These are phyloP conservation scores for Dasysyrphus tricinctus DNA, from an alignment of 2,888 invertebrate genomes.

Conservation along the genomic window DNA sequence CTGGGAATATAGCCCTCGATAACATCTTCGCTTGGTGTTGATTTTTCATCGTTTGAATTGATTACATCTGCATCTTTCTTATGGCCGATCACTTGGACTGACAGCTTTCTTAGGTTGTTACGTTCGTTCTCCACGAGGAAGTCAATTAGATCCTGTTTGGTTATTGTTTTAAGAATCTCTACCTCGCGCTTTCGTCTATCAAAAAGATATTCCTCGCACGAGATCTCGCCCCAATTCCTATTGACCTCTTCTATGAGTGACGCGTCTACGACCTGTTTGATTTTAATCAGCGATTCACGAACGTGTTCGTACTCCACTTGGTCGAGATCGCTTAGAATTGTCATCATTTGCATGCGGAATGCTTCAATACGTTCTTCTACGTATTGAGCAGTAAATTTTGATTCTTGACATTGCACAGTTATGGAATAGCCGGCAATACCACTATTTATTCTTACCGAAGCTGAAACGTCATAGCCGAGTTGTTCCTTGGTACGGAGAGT, in stretches of 20 bases:
- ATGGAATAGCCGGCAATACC: slow-evolving; percentile 92
- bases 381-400: slow-evolving; percentile 87
- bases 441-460: slow-evolving; percentile 88
- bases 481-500: slow-evolving; percentile 94
- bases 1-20: slow-evolving; percentile 50
- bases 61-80: slow-evolving; percentile 38
- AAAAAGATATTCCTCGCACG: slow-evolving; percentile 89
- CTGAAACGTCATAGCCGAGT: slow-evolving; percentile 93
- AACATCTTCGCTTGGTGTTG: slow-evolving; percentile 15
- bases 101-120: slow-evolving; percentile 81
- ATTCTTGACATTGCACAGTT: slow-evolving; percentile 91
- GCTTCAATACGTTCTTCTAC: slow-evolving; percentile 89
- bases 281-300: slow-evolving; percentile 88
- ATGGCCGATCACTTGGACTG: slow-evolving; percentile 81
- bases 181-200: slow-evolving; percentile 89
- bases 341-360: slow-evolving; percentile 87
- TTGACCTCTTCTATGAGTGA: slow-evolving; percentile 90
- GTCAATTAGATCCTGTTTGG: slow-evolving; percentile 80
- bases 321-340: slow-evolving; percentile 85
- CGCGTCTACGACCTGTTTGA: slow-evolving; percentile 90
- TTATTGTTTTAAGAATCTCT: slow-evolving; percentile 79
- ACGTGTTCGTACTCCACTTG: slow-evolving; percentile 86
- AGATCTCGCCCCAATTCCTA: slow-evolving; percentile 92
- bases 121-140: slow-evolving; percentile 80
- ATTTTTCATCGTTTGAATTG: slow-evolving; percentile 34